phyloP scores from a whole-genome alignment of 2,888 invertebrate species.

The Augochlorella aurata region DNA sequence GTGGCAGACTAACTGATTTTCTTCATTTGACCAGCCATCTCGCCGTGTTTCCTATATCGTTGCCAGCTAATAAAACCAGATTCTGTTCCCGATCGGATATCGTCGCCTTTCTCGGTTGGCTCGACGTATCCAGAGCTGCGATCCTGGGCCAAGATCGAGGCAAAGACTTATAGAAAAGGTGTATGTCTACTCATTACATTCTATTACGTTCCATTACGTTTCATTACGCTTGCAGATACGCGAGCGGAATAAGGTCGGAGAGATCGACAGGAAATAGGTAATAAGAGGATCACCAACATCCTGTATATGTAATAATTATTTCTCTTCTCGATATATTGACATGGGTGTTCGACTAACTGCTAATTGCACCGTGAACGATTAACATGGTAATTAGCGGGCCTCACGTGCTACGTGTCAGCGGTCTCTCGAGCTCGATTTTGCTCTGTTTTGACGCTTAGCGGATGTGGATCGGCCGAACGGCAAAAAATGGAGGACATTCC shows the following conservation, averaged over 20 bases:
- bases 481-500: neutral
- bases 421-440: neutral
- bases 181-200: constrained; percentile 63
- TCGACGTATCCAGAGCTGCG: constrained; percentile 7
- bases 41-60: neutral
- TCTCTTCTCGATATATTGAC: constrained; percentile 31
- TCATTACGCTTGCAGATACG: constrained; percentile 60
- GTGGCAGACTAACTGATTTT: neutral
- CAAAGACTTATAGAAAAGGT: constrained; percentile 56
- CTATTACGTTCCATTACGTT: constrained; percentile 66
- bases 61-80: constrained; percentile 26
- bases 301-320: constrained; percentile 56
- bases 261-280: constrained; percentile 65
- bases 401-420: constrained; percentile 21
- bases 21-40: neutral
- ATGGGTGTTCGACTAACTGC: constrained; percentile 41
- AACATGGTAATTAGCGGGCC: constrained; percentile 33
- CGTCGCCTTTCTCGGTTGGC: constrained; percentile 38
- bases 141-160: constrained; percentile 48
- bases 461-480: neutral
- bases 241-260: constrained; percentile 52
- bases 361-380: constrained; percentile 49
- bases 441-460: neutral
- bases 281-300: constrained; percentile 58
- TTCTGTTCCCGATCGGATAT: constrained; percentile 24